phyloP scores from a whole-genome alignment of 35 echinoderm and acorn worm genomes.

The Holothuria glaberrima region DNA sequence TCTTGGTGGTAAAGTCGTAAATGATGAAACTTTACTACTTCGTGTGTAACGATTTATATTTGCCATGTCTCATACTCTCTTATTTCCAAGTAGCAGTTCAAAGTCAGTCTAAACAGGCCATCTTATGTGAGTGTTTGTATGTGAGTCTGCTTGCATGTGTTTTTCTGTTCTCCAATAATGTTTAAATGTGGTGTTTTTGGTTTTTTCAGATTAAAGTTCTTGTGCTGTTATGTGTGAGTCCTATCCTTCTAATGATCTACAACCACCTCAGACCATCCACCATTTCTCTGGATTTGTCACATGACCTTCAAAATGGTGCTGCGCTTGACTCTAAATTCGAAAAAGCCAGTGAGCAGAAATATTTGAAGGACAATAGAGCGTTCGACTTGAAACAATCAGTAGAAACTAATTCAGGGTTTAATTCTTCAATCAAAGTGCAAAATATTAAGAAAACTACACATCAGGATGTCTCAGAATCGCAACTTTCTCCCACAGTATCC shows the following conservation, averaged over 20 bases:
- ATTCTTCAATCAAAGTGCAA: background rate
- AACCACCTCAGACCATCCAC: background rate
- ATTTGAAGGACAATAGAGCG: background rate
- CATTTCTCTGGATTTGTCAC: background rate
- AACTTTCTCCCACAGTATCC: background rate
- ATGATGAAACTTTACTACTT: too few relatives aligned
- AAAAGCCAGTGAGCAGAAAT: background rate
- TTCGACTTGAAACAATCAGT: background rate
- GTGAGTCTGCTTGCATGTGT: too few relatives aligned
- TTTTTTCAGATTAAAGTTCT: conserved; percentile 36
- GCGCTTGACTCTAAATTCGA: background rate
- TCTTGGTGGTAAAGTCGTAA: too few relatives aligned
- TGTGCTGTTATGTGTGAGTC: background rate
- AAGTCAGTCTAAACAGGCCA: too few relatives aligned
- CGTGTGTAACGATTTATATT: too few relatives aligned
- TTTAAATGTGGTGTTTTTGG: background rate
- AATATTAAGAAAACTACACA: background rate
- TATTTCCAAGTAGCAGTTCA: too few relatives aligned
- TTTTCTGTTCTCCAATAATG: too few relatives aligned
- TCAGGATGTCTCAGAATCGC: background rate
- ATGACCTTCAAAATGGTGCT: background rate
- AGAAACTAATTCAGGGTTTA: background rate
- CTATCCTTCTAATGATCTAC: conserved; percentile 6
- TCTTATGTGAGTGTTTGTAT: too few relatives aligned
- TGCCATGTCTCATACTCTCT: too few relatives aligned